Base-by-base conservation (phyloP, 64 coral and sea anemone species). In the Actinia tenebrosa region DNA sequence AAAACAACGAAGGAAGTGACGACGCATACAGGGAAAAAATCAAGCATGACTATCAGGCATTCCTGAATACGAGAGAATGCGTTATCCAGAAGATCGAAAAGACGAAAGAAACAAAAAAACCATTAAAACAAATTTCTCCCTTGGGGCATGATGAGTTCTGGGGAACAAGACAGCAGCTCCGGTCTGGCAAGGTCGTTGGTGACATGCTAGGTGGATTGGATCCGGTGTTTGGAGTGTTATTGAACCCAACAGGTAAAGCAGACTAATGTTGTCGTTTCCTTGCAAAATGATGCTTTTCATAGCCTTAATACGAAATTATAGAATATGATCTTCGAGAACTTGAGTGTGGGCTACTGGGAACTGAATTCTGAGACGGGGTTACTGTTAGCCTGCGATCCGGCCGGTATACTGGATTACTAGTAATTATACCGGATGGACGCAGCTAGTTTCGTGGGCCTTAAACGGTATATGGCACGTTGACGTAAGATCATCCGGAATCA, bases 191-290 rank as follows among this genome's bases (percentile, higher is more conserved):
- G 53, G 80, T 92, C 17, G 86, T 92, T n/a, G 78, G 9, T 19
- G 91, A 92, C 50, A 88, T 92, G 77, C 55, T 92, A 5, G 86
- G 91, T 10, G 91, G 86, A 43, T 53, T 92, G 6, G 91, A 92
- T 72, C 91, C 91, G 3, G 80, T 92, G 20, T 92, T 88, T 84
- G 91, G 91, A 3, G 91, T 88, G 45, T 56, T 92, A 3, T 69
- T 92, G 16, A 92, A 92, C 16, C 86, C 87, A 20, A 92, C 91
- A 92, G 91, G 91, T 92, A 47, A 77, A 80, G 47, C 47, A 50
- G 47, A 50, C 47, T 50, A 37, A 37, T 37, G 30, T 37, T 37
- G 30, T 37, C 30, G 30, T 37, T 37, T 37, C 30, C 30, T 37
- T 4, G 47, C 47, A 50, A 50, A 50, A 50, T 50, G 47, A 50